Base-by-base conservation (phyloP, 2,888 invertebrate species). In the Lasioglossum calceatum region DNA sequence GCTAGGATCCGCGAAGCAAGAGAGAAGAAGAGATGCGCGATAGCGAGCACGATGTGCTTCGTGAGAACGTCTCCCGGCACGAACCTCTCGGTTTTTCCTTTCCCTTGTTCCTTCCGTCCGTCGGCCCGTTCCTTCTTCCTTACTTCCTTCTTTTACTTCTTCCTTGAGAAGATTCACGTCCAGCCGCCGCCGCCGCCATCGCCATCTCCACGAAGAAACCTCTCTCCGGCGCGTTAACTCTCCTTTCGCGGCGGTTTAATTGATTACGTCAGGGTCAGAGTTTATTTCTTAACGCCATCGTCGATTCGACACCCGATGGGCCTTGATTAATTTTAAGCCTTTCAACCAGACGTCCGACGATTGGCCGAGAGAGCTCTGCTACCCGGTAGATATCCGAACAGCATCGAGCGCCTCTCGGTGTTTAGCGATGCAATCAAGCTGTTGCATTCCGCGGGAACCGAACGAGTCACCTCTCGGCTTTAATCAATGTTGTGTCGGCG, bases 21-120 rank as follows among this genome's bases (percentile, higher is more conserved):
- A 84, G 70, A 81, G 86, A 86, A 87, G 90, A 91, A 87, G 90
- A 91, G 88, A 91, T 91, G 88, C 88, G 87, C 89, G 92, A 91
- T 92, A 92, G 88, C 79, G 72, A 8, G 67, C 67, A 67, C 80
- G 89, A 86, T 88, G 84, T 85, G 39, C 67, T 81, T 77, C 93
- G 93, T 93, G 93, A 93, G 93, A 93, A 93, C 90, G 91, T 54
- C 54, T 92, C 89, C 80, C 88, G 90, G 87, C 89, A 86, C 77
- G 72, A 76, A 71, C 67, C 67, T 67, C 36, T 32, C 32, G 32
- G 19, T 32, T 61, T 67, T 67, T 67, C 67, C 67, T 67, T 67
- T 67, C 67, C 67, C 32, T 67, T 36, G 32, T 67, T 67, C 36
- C 67, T 67, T 67, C 67, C 67, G 67, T 67, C 36, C 32, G 32